phyloP scores from a whole-genome alignment of 2,113 vertebrate genomes.

The Amphiprion percula region DNA sequence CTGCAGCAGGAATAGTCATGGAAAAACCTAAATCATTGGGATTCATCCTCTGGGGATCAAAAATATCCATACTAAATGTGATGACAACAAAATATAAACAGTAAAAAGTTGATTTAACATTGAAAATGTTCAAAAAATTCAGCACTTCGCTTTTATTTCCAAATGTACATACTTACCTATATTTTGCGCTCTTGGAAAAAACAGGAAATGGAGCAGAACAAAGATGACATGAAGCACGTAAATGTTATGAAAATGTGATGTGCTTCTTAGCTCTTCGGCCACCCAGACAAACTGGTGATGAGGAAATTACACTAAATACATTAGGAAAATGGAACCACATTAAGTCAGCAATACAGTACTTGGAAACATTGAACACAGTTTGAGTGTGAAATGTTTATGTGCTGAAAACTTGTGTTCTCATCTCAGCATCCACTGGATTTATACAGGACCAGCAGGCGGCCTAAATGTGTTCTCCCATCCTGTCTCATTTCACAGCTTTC shows the following conservation, averaged over 20 bases:
- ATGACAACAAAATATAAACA: too few relatives aligned
- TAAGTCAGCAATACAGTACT: neutral
- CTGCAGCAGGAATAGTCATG: too few relatives aligned
- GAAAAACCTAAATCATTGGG: too few relatives aligned
- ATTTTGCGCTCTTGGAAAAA: too few relatives aligned
- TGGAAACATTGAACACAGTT: neutral
- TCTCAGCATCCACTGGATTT: neutral
- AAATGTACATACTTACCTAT: too few relatives aligned
- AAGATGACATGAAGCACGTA: neutral
- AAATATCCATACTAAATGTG: too few relatives aligned
- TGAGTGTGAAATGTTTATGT: too few relatives aligned
- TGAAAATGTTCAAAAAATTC: too few relatives aligned
- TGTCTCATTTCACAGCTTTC: conserved; percentile 38
- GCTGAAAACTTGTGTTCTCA: neutral
- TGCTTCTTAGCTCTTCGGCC: too few relatives aligned
- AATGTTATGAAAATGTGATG: neutral
- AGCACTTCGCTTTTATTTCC: too few relatives aligned
- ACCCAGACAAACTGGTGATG: neutral
- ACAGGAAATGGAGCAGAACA: neutral
- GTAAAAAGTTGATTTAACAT: too few relatives aligned
- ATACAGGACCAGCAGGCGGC: neutral
- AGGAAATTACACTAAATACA: neutral
- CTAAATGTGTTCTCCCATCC: neutral
- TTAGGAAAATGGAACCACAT: neutral
- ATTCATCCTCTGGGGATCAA: too few relatives aligned